Conservation (phyloP, 1,140 invertebrate genomes). For the Sycophila sp. region DNA sequence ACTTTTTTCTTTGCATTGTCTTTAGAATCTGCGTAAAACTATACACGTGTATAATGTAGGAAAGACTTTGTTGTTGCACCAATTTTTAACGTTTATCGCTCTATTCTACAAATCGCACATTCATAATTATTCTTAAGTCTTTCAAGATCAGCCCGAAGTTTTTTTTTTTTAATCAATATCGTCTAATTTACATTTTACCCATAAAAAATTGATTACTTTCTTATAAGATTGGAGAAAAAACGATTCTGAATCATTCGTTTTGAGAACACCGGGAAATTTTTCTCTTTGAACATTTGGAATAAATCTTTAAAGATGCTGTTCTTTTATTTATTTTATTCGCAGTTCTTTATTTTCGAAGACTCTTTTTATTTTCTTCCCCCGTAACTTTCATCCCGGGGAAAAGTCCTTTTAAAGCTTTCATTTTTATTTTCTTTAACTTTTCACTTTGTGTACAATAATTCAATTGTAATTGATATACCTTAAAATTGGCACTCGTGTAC, state of each 20-base stretch:
- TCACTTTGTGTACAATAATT: too few relatives aligned
- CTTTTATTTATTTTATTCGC: background rate
- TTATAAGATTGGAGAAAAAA: constrained; percentile 8
- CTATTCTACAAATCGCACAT: constrained; percentile 27
- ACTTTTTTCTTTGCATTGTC: constrained; percentile 4
- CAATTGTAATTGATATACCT: too few relatives aligned
- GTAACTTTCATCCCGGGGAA: background rate
- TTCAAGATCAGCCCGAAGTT: constrained; percentile 19
- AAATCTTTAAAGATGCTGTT: constrained; percentile 5
- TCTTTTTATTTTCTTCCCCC: background rate
- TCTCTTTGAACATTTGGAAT: background rate
- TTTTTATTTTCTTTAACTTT: too few relatives aligned
- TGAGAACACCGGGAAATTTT: background rate
- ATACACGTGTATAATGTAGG: background rate
- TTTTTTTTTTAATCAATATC: constrained; percentile 4
- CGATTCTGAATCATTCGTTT: background rate
- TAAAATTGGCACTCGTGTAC: background rate
- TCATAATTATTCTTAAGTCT: constrained; percentile 11
- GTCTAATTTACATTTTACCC: background rate
- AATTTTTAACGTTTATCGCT: constrained; percentile 10
- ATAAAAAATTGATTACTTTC: constrained; percentile 21
- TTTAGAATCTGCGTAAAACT: constrained; percentile 18
- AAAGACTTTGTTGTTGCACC: background rate
- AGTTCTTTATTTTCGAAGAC: too few relatives aligned
- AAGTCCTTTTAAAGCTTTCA: background rate